A percentile compares a stretch with the other conserved stretches of the same genome.
These are phyloP conservation scores for Argya squamiceps DNA, from an alignment of 2,797 vertebrate species.

Conservation along the genomic window DNA sequence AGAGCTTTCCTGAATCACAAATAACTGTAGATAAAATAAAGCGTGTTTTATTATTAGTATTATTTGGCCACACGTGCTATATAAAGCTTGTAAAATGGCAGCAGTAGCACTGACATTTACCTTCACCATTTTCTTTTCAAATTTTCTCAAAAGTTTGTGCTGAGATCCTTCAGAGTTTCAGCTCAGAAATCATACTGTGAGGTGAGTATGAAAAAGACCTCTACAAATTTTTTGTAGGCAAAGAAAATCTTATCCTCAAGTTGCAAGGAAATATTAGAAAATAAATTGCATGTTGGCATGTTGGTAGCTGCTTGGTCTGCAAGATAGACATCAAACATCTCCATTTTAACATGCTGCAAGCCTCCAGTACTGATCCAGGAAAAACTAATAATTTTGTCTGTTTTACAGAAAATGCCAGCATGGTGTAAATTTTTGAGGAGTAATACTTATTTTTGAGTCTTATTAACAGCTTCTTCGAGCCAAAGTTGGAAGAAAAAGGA, in stretches of 20 bases:
- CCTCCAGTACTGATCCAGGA: not conserved
- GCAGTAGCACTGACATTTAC: not conserved
- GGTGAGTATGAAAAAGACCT: not conserved
- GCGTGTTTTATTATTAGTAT: not conserved
- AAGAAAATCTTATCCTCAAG: not conserved
- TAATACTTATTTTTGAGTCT: not conserved
- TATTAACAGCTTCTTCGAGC: not conserved
- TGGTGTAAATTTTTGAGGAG: not conserved
- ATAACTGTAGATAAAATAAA: not conserved
- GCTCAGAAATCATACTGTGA: not conserved
- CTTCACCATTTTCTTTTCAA: not conserved
- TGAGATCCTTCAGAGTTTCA: not conserved
- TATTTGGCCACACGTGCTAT: not conserved
- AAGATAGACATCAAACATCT: not conserved
- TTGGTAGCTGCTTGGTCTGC: not conserved
- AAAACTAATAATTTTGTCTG: not conserved
- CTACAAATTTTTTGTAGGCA: not conserved
- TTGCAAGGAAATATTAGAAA: not conserved
- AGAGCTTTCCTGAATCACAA: not conserved
- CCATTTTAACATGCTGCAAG: not conserved
- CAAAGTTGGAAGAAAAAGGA: not conserved
- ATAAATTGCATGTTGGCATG: not conserved
- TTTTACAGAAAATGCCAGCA: not conserved
- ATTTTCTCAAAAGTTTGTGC: not conserved
- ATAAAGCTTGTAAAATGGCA: not conserved